phyloP scores from a whole-genome alignment of 2,113 vertebrate species.

The Bostrychus sinensis region DNA sequence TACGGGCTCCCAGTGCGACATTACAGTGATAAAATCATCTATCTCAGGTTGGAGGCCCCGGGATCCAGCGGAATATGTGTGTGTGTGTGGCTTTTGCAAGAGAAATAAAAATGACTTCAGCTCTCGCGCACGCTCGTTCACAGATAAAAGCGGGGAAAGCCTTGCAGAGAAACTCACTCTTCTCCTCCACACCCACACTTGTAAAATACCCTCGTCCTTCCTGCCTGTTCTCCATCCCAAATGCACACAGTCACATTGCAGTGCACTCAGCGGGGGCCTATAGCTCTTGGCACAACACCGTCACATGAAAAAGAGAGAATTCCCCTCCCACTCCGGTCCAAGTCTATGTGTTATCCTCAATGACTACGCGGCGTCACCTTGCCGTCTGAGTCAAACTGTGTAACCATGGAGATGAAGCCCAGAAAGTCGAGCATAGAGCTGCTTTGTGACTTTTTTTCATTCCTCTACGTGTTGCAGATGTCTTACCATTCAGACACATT shows the following conservation, averaged over 20 bases:
- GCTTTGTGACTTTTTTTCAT: conserved; percentile 37
- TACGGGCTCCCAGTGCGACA: conserved; percentile 31
- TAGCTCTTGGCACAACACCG: conserved; percentile 19
- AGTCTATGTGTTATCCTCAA: conserved; percentile 55
- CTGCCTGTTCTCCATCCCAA: conserved; percentile 7
- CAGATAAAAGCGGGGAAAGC: conserved; percentile 51
- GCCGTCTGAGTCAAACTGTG: conserved; percentile 61
- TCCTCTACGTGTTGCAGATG: conserved; percentile 21
- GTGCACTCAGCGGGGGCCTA: conserved; percentile 35
- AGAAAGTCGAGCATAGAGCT: conserved; percentile 36
- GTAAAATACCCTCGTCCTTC: conserved; percentile 12
- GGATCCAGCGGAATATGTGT: neutral
- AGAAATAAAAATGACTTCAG: conserved; percentile 52
- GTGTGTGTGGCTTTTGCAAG: conserved; percentile 27
- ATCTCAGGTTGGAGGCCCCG: conserved; percentile 37
- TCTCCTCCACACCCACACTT: conserved; percentile 35
- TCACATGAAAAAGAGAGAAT: conserved; percentile 42
- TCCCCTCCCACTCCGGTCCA: conserved; percentile 3
- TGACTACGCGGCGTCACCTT: conserved; percentile 61
- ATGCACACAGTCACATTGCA: conserved; percentile 40
- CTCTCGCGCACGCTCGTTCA: conserved; percentile 38
- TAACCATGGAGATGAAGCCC: conserved; percentile 66
- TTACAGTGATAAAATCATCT: conserved; percentile 61
- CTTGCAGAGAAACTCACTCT: conserved; percentile 35
- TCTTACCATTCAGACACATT: conserved; percentile 36